phyloP scores from a whole-genome alignment of 2,888 invertebrate genomes.

The Poecilus cupreus region DNA sequence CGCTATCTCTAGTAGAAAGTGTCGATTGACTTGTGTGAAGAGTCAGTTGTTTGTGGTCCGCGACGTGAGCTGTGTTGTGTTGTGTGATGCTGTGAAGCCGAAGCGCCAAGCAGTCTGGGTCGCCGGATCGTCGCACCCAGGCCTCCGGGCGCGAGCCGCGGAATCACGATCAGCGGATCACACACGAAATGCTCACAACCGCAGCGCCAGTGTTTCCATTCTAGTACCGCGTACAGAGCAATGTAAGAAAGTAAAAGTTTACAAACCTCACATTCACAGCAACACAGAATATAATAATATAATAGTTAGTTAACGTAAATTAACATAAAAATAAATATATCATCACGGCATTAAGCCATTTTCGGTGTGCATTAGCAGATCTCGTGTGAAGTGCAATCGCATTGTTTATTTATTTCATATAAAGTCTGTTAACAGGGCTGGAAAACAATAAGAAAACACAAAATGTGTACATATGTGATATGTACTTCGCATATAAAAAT shows the following conservation, averaged over 20 bases:
- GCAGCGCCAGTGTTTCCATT: neutral
- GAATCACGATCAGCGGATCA: neutral
- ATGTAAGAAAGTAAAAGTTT: conserved; percentile 23
- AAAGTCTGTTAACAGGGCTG: no score
- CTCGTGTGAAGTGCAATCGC: no score
- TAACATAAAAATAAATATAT: no score
- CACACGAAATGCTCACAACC: conserved; percentile 23
- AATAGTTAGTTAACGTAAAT: no score
- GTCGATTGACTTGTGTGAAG: neutral
- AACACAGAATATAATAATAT: no score
- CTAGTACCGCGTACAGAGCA: neutral
- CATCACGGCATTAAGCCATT: no score
- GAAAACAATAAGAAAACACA: no score
- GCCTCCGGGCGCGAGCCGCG: neutral
- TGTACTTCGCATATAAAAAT: no score
- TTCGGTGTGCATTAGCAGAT: no score
- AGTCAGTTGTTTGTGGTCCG: neutral
- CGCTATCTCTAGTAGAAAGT: neutral
- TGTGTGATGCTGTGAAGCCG: neutral
- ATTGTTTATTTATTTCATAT: no score
- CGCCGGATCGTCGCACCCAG: neutral
- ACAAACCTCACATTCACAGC: neutral
- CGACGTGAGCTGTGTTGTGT: neutral
- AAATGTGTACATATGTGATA: no score
- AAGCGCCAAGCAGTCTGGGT: conserved; percentile 57